Percentiles rank a stretch among this genome's conserved stretches.
These are phyloP conservation scores for Polydrusus pterygomalis DNA, from an alignment of 2,888 invertebrate species.

Conservation along the genomic window DNA sequence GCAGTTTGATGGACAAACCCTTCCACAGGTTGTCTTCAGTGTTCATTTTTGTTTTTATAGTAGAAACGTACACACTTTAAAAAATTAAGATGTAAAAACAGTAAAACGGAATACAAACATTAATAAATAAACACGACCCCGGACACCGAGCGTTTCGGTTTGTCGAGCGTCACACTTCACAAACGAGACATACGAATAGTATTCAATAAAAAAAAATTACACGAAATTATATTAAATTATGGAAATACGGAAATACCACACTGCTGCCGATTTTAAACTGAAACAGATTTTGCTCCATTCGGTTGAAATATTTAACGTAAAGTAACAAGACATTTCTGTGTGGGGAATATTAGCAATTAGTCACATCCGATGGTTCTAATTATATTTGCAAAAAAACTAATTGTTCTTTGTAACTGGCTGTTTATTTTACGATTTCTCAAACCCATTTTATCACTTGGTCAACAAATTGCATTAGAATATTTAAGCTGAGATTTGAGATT, in stretches of 20 bases:
- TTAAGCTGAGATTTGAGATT: slow-evolving; percentile 3
- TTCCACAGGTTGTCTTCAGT: slow-evolving; percentile 47
- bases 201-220: slow-evolving; percentile 2
- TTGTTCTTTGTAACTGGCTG: slow-evolving; percentile 1
- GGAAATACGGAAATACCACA: slow-evolving; percentile 29
- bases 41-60: slow-evolving; percentile 26
- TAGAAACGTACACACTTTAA: not conserved
- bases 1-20: slow-evolving; percentile 43
- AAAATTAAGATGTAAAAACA: not conserved
- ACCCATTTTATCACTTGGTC: slow-evolving; percentile 10
- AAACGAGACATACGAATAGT: slow-evolving; percentile 8
- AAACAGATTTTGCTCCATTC: slow-evolving; percentile 5
- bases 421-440: slow-evolving; percentile 1
- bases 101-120: not conserved
- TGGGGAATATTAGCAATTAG: slow-evolving; percentile 34
- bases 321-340: not conserved
- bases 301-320: not conserved
- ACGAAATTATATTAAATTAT: not conserved
- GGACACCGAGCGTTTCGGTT: not conserved
- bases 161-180: slow-evolving; percentile 13
- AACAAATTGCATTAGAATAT: not conserved
- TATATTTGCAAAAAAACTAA: slow-evolving; percentile 27
- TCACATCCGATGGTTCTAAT: slow-evolving; percentile 45
- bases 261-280: not conserved
- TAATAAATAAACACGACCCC: not conserved